phyloP scores from a whole-genome alignment of 2,888 invertebrate genomes.

The Agrotis ipsilon region DNA sequence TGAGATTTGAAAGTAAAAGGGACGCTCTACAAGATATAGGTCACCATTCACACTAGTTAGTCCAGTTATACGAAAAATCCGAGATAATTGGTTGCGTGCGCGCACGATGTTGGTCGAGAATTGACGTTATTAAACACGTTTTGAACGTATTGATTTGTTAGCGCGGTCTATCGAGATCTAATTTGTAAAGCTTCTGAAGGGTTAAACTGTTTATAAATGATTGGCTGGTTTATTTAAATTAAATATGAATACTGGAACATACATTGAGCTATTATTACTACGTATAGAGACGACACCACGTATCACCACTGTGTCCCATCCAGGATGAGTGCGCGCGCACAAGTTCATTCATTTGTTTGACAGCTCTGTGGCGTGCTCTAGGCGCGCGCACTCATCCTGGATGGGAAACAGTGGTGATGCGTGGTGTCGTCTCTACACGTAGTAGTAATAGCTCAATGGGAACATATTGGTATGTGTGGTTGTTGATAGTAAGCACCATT shows the following conservation, averaged over 20 bases:
- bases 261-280: too few relatives aligned
- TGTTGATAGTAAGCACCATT: too few relatives aligned
- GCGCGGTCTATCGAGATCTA: slow-evolving; percentile 47
- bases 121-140: slow-evolving; percentile 69
- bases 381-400: too few relatives aligned
- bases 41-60: slow-evolving; percentile 54
- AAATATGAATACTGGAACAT: neutral
- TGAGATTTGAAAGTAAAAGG: slow-evolving; percentile 63
- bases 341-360: too few relatives aligned
- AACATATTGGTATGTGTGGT: too few relatives aligned
- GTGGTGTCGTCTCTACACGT: too few relatives aligned
- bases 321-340: too few relatives aligned
- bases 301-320: too few relatives aligned
- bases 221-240: slow-evolving; percentile 17
- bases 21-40: slow-evolving; percentile 47
- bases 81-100: slow-evolving; percentile 67
- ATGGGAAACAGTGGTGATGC: too few relatives aligned
- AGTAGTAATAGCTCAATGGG: too few relatives aligned
- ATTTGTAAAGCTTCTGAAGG: slow-evolving; percentile 52
- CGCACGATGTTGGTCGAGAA: slow-evolving; percentile 61
- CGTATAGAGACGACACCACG: too few relatives aligned
- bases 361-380: too few relatives aligned
- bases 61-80: slow-evolving; percentile 62
- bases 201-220: slow-evolving; percentile 48
- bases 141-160: slow-evolving; percentile 65